Evolutionary conservation across 2,888 invertebrate genomes (phyloP), one percentile per base, ranked within the genome.

Genomic region (Lochmaea capreae): DNA sequence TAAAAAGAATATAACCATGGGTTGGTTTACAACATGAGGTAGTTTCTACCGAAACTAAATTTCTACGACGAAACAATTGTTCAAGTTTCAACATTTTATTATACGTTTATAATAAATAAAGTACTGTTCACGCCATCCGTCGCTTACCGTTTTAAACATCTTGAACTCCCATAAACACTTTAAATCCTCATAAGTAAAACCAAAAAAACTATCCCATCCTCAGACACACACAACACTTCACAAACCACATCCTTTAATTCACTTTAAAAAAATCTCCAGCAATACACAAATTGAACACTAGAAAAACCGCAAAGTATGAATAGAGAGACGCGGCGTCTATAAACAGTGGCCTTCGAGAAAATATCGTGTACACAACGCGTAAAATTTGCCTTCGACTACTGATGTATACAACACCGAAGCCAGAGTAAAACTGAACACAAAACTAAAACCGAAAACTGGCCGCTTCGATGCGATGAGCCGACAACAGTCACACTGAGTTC

Each of bases 401-500:
- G 11, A 14, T 39, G 11, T 26, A 26, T 10, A 39, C 43, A 43
- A n/a, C 67, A 22, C 62, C 14, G 61, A 26, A 39, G 52, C 42
- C 62, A 52, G 39, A 62, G 46, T 46, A 39, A 61, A 62, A 68
- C 67, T 67, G 46, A 67, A 43, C 11, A 68, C 67, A 22, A 16
- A 67, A 42, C 42, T 42, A 39, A 62, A 62, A 43, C 52, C 42
- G 62, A 62, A 72, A 67, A 72, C 68, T 68, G 67, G 72, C 54
- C n/a, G 46, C 9, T 42, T 14, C 65, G 62, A 54, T 58, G 46
- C 62, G 54, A 63, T 49, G 43, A 73, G 73, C 72, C 75, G 65
- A 72, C 74, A 74, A 74, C 74, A 74, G 72, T 74, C 74, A 71
- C 76, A 69, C 72, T 67, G 70, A 66, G 67, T 65, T 71, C 65